Percentiles rank a stretch among this genome's conserved stretches.
Conservation (phyloP, 2,888 invertebrate species). For the Acleris literana region DNA sequence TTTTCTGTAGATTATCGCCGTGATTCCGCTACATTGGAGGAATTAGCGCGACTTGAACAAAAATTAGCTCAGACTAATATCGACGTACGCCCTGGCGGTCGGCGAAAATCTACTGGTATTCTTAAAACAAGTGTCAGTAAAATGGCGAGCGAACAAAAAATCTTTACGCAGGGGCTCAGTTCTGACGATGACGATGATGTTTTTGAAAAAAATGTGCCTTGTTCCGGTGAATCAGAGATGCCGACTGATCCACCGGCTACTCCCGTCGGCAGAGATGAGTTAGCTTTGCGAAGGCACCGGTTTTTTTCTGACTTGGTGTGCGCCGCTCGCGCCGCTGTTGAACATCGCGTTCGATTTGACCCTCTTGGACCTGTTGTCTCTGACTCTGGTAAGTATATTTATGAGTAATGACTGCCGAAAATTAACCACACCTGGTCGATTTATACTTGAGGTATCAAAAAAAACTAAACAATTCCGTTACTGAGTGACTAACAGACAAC, state of each 20-base stretch:
- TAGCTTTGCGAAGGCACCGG: conserved; percentile 89
- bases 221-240: conserved; percentile 73
- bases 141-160: conserved; percentile 57
- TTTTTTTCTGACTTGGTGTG: conserved; percentile 90
- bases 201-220: conserved; percentile 76
- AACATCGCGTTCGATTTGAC: conserved; percentile 90
- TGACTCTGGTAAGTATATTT: conserved; percentile 75
- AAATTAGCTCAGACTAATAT: conserved; percentile 73
- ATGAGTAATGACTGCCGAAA: neutral
- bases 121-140: conserved; percentile 70
- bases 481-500: too few relatives aligned
- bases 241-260: conserved; percentile 88
- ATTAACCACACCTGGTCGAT: neutral
- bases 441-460: neutral
- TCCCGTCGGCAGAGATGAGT: conserved; percentile 90
- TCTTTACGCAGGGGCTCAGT: conserved; percentile 52
- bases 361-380: conserved; percentile 87
- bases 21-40: conserved; percentile 70
- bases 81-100: conserved; percentile 61
- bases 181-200: conserved; percentile 84
- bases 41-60: conserved; percentile 67
- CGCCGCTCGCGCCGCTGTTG: conserved; percentile 88
- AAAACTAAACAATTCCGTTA: too few relatives aligned
- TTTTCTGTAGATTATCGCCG: conserved; percentile 74
- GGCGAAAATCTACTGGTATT: conserved; percentile 77